Percentiles rank a stretch among this genome's conserved stretches.
Evolutionary conservation across 37 sponge, comb jelly and placozoan genomes (phyloP).

Genomic region (Spongilla lacustris): DNA sequence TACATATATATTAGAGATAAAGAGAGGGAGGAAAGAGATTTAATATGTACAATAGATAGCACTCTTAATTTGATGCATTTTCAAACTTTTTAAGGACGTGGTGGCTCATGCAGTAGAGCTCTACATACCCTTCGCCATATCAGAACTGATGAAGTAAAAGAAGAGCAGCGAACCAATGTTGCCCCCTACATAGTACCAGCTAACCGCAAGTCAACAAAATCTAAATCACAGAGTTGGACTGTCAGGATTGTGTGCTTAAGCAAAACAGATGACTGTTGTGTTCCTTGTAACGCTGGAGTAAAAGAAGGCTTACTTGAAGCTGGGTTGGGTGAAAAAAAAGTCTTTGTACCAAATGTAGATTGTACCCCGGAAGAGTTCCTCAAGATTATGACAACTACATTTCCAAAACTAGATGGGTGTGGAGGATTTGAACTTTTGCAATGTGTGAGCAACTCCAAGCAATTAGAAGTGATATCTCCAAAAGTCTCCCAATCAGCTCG

Average conservation of each 20-base stretch:
- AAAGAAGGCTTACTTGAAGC: constrained; percentile 23
- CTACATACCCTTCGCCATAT: background rate
- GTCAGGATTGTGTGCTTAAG: constrained; percentile 33
- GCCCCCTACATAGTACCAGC: background rate
- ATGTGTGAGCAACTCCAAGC: constrained; percentile 32
- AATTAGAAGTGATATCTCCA: constrained; percentile 25
- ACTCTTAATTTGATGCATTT: background rate
- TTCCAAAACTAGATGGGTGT: constrained; percentile 29
- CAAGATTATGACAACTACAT: background rate
- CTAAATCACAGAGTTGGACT: constrained; percentile 23
- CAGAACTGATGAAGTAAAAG: background rate
- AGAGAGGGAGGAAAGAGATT: background rate
- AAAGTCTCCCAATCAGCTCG: constrained; percentile 37
- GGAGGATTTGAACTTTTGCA: constrained; percentile 55
- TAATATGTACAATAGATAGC: background rate
- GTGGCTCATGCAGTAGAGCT: constrained; percentile 24
- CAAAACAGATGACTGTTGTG: constrained; percentile 1
- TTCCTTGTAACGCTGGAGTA: constrained; percentile 22
- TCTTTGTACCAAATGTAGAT: constrained; percentile 12
- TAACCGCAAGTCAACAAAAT: background rate
- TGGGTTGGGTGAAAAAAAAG: constrained; percentile 46
- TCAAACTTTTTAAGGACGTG: background rate
- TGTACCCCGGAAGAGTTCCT: constrained; percentile 33
- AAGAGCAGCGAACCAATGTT: constrained; percentile 3
- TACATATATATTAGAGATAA: too few species aligned